Base-by-base conservation (phyloP, 2,888 invertebrate species). In the Apomyelois bistriatella region DNA sequence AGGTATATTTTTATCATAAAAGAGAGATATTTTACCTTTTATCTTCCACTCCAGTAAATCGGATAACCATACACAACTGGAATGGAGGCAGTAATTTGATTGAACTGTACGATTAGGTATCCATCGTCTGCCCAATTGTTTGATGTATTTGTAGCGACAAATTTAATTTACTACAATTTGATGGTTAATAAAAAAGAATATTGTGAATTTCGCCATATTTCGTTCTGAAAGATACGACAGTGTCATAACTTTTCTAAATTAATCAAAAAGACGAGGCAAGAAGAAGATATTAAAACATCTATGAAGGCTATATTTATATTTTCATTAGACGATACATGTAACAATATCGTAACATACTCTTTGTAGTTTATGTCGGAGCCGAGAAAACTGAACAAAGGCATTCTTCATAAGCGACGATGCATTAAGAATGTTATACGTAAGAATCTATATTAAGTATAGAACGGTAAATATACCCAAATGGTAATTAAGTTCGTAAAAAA, bases 41-140 rank as follows among this genome's bases (percentile, higher is more conserved):
- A 47, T 47, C 9, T 30, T 32, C 15, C 46, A 46, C 1, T 47
- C 32, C 35, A 35, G 32, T 47, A 35, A 47, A 9, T 16, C 28
- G 15, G 15, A 9, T 47, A 15, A 32, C 30, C 28, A 13, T n/a
- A 22, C 22, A 22, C 22, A 22, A 22, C 22, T 22, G 22, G 22
- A 5, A 22, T 22, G 22, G 22, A 22, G 22, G 7, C 28, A 5
- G 35, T 16, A 48, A 48, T 48, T 48, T 48, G 47, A 48, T 48
- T 35, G 17, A 35, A 48, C 17, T 17, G 32, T 32, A n/a, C 47
- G 36, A 48, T 48, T 48, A 48, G 35, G 35, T 36, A 48, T 13
- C 36, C n/a, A 48, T 36, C 22, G 22, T 3, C 32, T 16, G 35
- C 10, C 46, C 10, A 36, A 48, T 48, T 48, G 36, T 48, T 48